A percentile compares a stretch with the other conserved stretches of the same genome.
Conservation (phyloP, 2,797 vertebrate species). For the Chiloscyllium punctatum region DNA sequence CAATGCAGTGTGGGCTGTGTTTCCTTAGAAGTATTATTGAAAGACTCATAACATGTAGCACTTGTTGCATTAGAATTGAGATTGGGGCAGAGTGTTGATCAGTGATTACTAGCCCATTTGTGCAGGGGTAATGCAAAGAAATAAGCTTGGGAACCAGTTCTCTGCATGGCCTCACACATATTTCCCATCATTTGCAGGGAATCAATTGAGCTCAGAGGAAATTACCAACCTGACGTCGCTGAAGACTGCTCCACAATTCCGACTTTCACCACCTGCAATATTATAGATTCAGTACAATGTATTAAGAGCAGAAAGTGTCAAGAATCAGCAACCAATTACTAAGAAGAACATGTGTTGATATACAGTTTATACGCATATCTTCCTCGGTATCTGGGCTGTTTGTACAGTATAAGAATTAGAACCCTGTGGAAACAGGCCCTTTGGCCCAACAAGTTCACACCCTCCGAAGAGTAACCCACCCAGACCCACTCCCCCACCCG, state of each 20-base stretch:
- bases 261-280: constrained; percentile 85
- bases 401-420: neutral
- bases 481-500: too few species aligned
- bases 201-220: neutral
- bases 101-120: neutral
- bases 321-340: neutral
- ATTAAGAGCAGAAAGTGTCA: neutral
- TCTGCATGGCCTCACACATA: neutral
- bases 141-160: neutral
- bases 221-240: constrained; percentile 74
- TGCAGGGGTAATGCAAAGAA: neutral
- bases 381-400: neutral
- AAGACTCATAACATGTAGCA: neutral
- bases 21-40: neutral
- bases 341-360: neutral
- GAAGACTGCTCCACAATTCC: constrained; percentile 90
- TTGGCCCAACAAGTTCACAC: too few species aligned
- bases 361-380: neutral
- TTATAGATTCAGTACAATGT: neutral
- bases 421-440: too few species aligned
- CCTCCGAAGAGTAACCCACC: too few species aligned
- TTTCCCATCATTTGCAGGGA: neutral
- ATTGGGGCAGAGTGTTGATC: neutral
- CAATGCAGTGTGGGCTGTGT: neutral
- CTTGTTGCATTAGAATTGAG: neutral